Conservation (phyloP, 2,113 vertebrate species). For the Bettongia penicillata region DNA sequence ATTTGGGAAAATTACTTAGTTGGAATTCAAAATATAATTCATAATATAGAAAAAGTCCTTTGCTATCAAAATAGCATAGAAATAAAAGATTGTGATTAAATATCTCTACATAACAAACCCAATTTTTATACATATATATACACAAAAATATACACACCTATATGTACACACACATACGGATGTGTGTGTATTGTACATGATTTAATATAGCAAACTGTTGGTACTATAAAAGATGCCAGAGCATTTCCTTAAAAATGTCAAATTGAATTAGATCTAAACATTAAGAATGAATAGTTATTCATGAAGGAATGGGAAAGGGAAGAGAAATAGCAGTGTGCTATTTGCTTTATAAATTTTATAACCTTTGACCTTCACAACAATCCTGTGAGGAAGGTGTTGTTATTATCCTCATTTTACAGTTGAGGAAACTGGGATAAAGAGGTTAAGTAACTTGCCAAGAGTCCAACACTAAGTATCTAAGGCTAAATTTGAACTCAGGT, state of each 20-base stretch:
- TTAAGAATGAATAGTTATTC: neutral
- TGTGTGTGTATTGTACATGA: neutral
- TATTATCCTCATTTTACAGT: neutral
- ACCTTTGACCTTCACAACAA: neutral
- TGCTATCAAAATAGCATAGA: neutral
- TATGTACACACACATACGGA: too few species aligned
- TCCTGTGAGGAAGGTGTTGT: neutral
- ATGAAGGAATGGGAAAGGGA: neutral
- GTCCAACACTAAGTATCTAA: neutral
- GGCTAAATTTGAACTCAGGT: neutral
- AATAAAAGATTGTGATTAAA: neutral
- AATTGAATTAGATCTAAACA: neutral
- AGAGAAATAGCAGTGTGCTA: neutral
- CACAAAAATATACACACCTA: fast-evolving
- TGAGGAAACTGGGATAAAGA: neutral
- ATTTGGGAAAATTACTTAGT: neutral
- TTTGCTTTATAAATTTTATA: neutral
- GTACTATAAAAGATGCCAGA: neutral
- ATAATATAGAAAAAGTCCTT: neutral
- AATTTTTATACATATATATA: neutral
- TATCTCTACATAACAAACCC: neutral
- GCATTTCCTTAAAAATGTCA: neutral
- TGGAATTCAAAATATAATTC: neutral
- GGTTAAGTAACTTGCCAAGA: neutral
- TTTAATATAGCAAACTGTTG: neutral